Percentiles rank a stretch among this genome's conserved stretches.
Conservation (phyloP, 2,797 vertebrate species). For the Fistularia commersonii region DNA sequence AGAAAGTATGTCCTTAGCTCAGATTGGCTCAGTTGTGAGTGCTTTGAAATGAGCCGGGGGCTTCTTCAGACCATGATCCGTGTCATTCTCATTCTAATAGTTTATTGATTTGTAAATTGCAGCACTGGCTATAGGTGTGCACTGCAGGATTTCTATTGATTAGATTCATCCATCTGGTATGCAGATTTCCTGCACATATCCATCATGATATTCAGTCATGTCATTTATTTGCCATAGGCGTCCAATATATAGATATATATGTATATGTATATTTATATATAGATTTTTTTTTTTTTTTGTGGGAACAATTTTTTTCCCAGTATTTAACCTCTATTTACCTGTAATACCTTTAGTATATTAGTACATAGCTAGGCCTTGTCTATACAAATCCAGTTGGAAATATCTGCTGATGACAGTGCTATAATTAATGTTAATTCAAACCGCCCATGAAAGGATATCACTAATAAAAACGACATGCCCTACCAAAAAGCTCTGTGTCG, state of each 20-base stretch:
- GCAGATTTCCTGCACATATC: constrained; percentile 28
- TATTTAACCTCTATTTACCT: background rate
- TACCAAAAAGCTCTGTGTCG: constrained; percentile 22
- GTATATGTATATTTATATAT: too few species aligned
- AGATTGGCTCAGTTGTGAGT: constrained; percentile 40
- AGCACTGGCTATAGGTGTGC: constrained; percentile 35
- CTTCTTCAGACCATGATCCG: constrained; percentile 40
- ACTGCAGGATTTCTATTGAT: constrained; percentile 57
- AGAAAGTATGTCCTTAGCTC: constrained; percentile 40
- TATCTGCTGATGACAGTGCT: constrained; percentile 14
- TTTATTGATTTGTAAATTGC: constrained; percentile 61
- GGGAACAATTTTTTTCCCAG: background rate
- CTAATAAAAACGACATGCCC: constrained; percentile 6
- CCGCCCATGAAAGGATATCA: constrained; percentile 25
- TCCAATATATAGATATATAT: too few species aligned
- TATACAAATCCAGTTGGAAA: constrained; percentile 1
- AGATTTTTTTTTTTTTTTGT: background rate
- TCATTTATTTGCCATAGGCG: too few species aligned
- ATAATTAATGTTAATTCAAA: constrained; percentile 12
- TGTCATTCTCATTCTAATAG: constrained; percentile 52
- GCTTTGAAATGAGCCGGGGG: constrained; percentile 41
- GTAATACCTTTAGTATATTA: background rate
- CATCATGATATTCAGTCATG: constrained; percentile 4
- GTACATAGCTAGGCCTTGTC: background rate
- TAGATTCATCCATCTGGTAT: constrained; percentile 27